A percentile compares a stretch with the other conserved stretches of the same genome.
phyloP scores from a whole-genome alignment of 1,140 invertebrate genomes.

The Cataglyphis hispanica region DNA sequence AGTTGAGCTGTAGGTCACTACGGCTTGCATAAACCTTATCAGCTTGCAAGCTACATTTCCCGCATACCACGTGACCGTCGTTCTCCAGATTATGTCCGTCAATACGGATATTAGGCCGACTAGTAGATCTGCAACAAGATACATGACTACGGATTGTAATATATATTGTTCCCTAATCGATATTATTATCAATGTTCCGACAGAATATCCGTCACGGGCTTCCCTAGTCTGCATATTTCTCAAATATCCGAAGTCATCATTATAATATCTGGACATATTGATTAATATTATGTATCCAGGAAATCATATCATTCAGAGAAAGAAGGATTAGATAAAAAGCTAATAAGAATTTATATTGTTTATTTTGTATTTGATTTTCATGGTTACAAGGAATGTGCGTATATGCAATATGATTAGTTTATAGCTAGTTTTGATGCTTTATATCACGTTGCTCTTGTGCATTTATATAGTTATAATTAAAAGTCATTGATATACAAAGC shows the following conservation, averaged over 20 bases:
- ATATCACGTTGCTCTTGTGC: neutral
- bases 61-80: slow-evolving; percentile 94
- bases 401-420: neutral
- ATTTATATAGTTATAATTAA: neutral
- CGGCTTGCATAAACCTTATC: slow-evolving; percentile 93
- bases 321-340: neutral
- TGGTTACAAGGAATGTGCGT: neutral
- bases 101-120: slow-evolving; percentile 95
- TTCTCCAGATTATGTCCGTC: slow-evolving; percentile 95
- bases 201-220: neutral
- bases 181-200: slow-evolving; percentile 8
- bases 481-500: neutral
- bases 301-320: neutral
- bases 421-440: neutral
- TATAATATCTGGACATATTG: neutral
- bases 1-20: slow-evolving; percentile 97
- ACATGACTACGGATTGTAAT: slow-evolving; percentile 5
- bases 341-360: neutral
- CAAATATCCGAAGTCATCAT: neutral
- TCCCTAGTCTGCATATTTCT: neutral
- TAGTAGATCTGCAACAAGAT: slow-evolving; percentile 91
- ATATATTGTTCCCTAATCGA: neutral
- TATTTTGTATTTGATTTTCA: neutral
- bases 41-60: slow-evolving; percentile 96
- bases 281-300: neutral